Percentiles rank a stretch among this genome's conserved stretches.
Evolutionary conservation across 2,113 vertebrate genomes (phyloP).

Genomic region (Oreochromis niloticus): DNA sequence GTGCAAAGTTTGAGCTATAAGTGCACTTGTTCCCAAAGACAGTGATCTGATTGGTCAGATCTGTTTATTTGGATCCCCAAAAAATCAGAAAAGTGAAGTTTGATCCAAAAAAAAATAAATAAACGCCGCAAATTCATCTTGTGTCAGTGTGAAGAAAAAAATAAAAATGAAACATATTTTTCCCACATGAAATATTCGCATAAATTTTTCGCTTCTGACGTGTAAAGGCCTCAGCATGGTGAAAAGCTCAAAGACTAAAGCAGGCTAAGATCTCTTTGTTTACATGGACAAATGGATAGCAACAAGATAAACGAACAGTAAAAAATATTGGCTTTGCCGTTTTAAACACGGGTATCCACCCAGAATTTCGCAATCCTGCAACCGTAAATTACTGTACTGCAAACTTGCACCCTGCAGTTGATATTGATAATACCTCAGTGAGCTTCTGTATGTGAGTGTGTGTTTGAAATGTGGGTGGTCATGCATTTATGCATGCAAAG

Average conservation of each 20-base stretch:
- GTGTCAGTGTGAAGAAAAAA: no score
- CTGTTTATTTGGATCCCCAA: neutral
- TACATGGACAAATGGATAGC: neutral
- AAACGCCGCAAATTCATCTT: no score
- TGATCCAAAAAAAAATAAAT: neutral
- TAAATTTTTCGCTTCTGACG: fast-evolving
- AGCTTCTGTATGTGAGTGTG: neutral
- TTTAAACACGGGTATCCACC: neutral
- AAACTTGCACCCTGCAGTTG: neutral
- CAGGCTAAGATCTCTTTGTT: neutral
- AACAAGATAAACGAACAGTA: neutral
- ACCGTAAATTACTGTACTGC: neutral
- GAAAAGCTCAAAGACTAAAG: neutral
- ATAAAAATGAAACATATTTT: neutral
- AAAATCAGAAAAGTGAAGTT: neutral
- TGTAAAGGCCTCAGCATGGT: neutral
- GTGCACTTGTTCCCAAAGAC: neutral
- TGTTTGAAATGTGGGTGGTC: conserved; percentile 27
- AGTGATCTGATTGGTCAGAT: neutral
- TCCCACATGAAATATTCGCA: fast-evolving
- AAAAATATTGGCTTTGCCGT: neutral
- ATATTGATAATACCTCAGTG: neutral
- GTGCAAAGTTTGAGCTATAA: neutral
- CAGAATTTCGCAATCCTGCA: neutral
- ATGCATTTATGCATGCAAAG: neutral